These are phyloP conservation scores for Lasiurus borealis DNA, from an alignment of 2,113 vertebrate species.

Conservation along the genomic window DNA sequence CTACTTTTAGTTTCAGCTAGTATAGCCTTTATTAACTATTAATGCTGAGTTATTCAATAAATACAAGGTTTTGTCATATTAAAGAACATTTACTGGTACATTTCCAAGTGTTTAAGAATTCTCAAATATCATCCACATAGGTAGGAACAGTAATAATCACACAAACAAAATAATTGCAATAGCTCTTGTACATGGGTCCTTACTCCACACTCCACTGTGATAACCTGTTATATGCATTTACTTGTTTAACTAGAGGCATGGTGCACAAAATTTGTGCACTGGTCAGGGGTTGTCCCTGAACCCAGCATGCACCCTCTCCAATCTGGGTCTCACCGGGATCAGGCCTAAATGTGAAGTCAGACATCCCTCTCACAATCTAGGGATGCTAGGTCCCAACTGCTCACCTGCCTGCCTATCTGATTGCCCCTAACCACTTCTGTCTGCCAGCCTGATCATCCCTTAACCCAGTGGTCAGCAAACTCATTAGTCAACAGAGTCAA, in stretches of 20 bases:
- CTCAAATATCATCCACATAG: neutral
- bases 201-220: neutral
- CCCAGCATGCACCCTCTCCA: too few species aligned
- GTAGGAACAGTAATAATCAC: neutral
- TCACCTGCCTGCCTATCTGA: too few species aligned
- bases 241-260: neutral
- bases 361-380: too few species aligned
- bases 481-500: too few species aligned
- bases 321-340: too few species aligned
- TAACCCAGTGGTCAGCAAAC: too few species aligned
- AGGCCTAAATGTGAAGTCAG: too few species aligned
- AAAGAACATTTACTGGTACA: neutral
- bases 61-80: neutral
- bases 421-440: too few species aligned
- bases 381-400: too few species aligned
- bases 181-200: neutral
- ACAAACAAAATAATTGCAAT: neutral
- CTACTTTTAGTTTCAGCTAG: neutral
- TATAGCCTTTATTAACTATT: neutral
- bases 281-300: too few species aligned
- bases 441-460: too few species aligned
- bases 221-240: neutral
- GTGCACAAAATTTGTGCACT: too few species aligned
- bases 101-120: neutral
- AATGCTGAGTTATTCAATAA: neutral